phyloP scores from a whole-genome alignment of 1,140 invertebrate species.

The Dendrolimus punctatus region DNA sequence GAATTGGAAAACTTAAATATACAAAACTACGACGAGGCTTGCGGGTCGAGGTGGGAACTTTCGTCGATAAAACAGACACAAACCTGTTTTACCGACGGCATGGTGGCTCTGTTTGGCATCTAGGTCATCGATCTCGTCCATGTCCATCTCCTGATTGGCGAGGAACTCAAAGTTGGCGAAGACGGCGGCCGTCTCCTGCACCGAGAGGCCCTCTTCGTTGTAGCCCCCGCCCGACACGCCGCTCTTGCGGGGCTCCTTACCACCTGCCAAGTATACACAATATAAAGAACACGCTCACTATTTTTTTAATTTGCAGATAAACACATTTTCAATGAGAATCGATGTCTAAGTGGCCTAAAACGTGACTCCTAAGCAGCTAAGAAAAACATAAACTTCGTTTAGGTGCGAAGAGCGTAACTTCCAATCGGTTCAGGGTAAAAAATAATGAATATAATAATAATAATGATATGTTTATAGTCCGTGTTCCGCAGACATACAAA shows the following conservation, averaged over 20 bases:
- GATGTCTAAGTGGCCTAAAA: too few species aligned
- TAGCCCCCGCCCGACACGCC: constrained; percentile 42
- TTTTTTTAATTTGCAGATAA: background rate
- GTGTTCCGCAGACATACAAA: too few species aligned
- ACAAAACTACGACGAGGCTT: too few species aligned
- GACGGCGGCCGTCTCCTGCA: constrained; percentile 81
- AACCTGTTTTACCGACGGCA: constrained; percentile 50
- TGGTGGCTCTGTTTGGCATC: constrained; percentile 64
- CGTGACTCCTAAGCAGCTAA: too few species aligned
- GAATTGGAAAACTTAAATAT: too few species aligned
- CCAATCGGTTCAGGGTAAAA: too few species aligned
- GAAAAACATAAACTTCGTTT: too few species aligned
- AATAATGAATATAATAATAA: too few species aligned
- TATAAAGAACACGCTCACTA: constrained; percentile 3
- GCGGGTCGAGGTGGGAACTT: background rate
- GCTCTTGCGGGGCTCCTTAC: constrained; percentile 51
- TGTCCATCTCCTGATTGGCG: constrained; percentile 91
- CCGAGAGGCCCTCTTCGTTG: constrained; percentile 56
- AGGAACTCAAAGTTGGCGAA: constrained; percentile 98
- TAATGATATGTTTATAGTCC: too few species aligned
- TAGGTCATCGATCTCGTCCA: constrained; percentile 87
- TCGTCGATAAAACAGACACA: background rate
- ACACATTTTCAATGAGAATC: background rate
- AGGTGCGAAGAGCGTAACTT: too few species aligned
- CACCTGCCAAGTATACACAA: constrained; percentile 3